Evolutionary conservation across 2,113 vertebrate species (phyloP).

Genomic region (Cinclus mexicanus): DNA sequence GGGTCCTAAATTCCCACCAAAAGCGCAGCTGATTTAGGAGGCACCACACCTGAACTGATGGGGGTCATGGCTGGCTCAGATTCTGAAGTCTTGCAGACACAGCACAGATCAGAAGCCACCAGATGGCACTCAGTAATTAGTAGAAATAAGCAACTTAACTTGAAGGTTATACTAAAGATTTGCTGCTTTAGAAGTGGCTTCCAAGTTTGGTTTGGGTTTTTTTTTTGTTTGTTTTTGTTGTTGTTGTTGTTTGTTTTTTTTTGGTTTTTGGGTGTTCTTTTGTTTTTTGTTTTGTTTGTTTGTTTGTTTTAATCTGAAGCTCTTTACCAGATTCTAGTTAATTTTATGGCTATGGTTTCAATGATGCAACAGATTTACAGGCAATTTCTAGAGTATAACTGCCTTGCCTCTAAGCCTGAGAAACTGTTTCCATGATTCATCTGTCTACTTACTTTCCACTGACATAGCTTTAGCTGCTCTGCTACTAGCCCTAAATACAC

Average conservation of each 20-base stretch:
- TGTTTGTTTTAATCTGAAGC: neutral
- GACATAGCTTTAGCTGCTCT: slow-evolving; percentile 6
- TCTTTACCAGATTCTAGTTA: neutral
- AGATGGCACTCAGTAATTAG: slow-evolving; percentile 46
- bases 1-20: neutral
- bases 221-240: no score
- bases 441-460: slow-evolving; percentile 51
- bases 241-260: neutral
- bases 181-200: neutral
- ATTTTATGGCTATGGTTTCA: neutral
- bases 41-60: neutral
- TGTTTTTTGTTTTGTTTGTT: no score
- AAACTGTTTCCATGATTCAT: slow-evolving; percentile 48
- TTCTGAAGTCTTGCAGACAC: neutral
- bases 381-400: neutral
- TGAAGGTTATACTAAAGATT: neutral
- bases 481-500: neutral
- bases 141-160: neutral
- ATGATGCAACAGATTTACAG: neutral
- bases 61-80: neutral
- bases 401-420: neutral
- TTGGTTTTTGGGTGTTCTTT: neutral
- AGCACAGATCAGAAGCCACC: neutral
- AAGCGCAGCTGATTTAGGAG: neutral
- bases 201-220: neutral